These are phyloP conservation scores for Tridacna crocea DNA, from an alignment of 2,888 invertebrate genomes.

Conservation along the genomic window DNA sequence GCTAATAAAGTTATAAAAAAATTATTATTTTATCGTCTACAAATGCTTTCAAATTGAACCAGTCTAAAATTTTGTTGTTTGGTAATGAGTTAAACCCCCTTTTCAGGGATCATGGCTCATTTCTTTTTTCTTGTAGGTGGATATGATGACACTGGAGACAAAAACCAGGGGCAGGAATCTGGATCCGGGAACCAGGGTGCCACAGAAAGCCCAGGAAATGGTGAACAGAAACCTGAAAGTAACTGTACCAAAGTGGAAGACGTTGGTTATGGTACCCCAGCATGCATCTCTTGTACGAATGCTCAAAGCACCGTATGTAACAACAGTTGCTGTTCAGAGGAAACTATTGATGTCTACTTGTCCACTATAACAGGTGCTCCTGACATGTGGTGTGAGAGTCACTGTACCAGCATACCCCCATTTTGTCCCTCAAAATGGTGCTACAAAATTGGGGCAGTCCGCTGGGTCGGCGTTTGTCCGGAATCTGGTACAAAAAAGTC, in stretches of 20 bases:
- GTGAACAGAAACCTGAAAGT: neutral
- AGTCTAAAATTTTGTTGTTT: too few relatives aligned
- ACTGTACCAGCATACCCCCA: neutral
- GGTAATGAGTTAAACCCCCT: too few relatives aligned
- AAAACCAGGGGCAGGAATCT: neutral
- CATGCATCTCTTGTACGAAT: neutral
- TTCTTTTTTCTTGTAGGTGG: neutral
- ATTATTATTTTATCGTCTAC: too few relatives aligned
- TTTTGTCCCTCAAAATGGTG: constrained; percentile 7
- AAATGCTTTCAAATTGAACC: too few relatives aligned
- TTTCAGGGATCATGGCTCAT: too few relatives aligned
- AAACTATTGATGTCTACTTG: neutral
- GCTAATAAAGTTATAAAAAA: too few relatives aligned
- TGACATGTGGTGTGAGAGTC: constrained; percentile 5
- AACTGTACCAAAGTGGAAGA: neutral
- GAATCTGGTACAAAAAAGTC: neutral
- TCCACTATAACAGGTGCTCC: constrained; percentile 1
- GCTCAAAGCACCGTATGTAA: neutral
- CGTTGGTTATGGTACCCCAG: neutral
- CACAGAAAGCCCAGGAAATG: neutral
- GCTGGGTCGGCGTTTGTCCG: neutral
- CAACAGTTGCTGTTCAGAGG: constrained; percentile 9
- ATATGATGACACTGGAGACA: neutral
- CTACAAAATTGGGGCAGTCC: neutral
- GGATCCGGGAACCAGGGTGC: neutral